Evolutionary conservation across 2,113 vertebrate genomes (phyloP).

Genomic region (Sinocyclocheilus anophthalmus): DNA sequence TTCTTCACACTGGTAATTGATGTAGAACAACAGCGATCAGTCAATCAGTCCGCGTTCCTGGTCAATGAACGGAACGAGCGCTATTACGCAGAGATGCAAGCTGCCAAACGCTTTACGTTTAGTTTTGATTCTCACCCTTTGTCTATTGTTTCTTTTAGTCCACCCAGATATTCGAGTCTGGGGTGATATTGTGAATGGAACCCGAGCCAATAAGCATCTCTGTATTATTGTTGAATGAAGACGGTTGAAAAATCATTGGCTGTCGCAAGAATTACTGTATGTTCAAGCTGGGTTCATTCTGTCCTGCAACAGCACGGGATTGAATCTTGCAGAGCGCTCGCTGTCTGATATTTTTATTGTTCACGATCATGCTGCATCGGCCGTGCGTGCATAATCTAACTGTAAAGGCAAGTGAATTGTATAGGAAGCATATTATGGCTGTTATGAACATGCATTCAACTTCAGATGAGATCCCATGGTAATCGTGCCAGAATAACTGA

Average conservation of each 20-base stretch:
- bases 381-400: neutral
- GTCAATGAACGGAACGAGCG: conserved; percentile 27
- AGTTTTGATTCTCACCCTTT: neutral
- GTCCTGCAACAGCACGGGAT: conserved; percentile 11
- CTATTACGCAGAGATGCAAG: conserved; percentile 21
- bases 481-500: neutral
- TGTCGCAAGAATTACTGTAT: conserved; percentile 3
- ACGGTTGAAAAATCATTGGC: conserved; percentile 23
- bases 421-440: neutral
- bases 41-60: conserved; percentile 4
- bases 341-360: conserved; percentile 20
- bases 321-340: neutral
- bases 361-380: conserved; percentile 15
- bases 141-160: conserved; percentile 13
- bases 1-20: neutral
- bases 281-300: conserved; percentile 2
- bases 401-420: neutral
- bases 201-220: conserved; percentile 15
- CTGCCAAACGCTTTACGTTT: conserved; percentile 4
- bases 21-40: conserved; percentile 15
- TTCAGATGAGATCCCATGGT: neutral
- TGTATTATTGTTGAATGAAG: conserved; percentile 30
- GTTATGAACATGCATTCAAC: neutral
- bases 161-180: neutral
- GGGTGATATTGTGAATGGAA: conserved; percentile 39